Evolutionary conservation across 1,140 invertebrate species (phyloP).

Genomic region (Heliothis virescens): DNA sequence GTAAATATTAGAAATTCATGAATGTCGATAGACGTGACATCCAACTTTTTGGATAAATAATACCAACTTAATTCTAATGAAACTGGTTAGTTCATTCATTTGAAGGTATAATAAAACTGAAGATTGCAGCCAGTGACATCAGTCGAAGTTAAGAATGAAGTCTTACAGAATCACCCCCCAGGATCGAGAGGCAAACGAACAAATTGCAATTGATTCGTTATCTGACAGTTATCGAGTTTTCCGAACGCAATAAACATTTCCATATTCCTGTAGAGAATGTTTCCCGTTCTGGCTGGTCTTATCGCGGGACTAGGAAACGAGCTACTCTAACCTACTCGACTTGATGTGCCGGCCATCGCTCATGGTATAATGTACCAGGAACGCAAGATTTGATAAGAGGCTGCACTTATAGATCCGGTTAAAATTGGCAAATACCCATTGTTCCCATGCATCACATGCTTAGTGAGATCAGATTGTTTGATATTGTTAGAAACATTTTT

Average conservation of each 20-base stretch:
- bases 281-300: conserved; percentile 17
- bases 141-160: too few relatives aligned
- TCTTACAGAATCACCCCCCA: too few relatives aligned
- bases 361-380: conserved; percentile 1
- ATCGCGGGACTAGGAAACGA: conserved; percentile 7
- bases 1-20: too few relatives aligned
- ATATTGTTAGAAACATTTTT: not conserved
- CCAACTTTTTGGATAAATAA: too few relatives aligned
- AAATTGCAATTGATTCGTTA: not conserved
- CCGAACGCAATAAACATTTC: conserved; percentile 36
- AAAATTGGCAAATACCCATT: not conserved
- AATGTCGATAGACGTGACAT: too few relatives aligned
- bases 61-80: too few relatives aligned
- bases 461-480: not conserved
- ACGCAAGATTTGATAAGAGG: not conserved
- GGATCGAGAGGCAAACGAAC: not conserved
- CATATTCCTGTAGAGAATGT: conserved; percentile 8
- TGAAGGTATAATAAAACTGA: not conserved
- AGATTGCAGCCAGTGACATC: not conserved
- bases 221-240: conserved; percentile 27
- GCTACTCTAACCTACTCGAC: not conserved
- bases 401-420: not conserved
- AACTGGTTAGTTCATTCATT: not conserved
- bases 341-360: not conserved
- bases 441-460: not conserved